phyloP scores from a whole-genome alignment of 2,113 vertebrate species.

The Pedetes capensis region DNA sequence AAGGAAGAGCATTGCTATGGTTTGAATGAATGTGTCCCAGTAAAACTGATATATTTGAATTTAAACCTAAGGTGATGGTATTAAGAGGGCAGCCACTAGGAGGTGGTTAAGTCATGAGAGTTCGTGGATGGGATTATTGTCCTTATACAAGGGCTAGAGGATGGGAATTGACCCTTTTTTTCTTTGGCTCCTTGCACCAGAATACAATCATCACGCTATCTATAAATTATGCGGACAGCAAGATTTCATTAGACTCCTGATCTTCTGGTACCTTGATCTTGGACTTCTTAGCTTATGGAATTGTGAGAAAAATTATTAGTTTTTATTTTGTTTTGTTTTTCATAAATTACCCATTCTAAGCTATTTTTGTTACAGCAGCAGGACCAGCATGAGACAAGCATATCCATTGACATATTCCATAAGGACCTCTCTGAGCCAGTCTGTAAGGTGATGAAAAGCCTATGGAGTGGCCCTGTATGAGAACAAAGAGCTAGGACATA shows the following conservation, averaged over 20 bases:
- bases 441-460: neutral
- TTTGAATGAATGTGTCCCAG: neutral
- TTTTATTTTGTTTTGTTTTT: neutral
- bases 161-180: neutral
- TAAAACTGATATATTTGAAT: neutral
- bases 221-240: neutral
- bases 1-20: neutral
- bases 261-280: neutral
- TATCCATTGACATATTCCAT: neutral
- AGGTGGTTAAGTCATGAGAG: neutral
- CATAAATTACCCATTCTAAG: neutral
- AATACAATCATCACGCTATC: neutral
- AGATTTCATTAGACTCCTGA: neutral
- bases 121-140: neutral
- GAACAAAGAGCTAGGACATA: neutral
- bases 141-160: neutral
- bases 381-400: neutral
- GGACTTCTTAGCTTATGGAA: neutral
- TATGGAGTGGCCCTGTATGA: neutral
- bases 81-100: no score
- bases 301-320: neutral
- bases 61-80: neutral
- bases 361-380: neutral
- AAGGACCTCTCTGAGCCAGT: no score
- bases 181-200: neutral